phyloP scores from a whole-genome alignment of 2,888 invertebrate genomes.

The Meganola albula region DNA sequence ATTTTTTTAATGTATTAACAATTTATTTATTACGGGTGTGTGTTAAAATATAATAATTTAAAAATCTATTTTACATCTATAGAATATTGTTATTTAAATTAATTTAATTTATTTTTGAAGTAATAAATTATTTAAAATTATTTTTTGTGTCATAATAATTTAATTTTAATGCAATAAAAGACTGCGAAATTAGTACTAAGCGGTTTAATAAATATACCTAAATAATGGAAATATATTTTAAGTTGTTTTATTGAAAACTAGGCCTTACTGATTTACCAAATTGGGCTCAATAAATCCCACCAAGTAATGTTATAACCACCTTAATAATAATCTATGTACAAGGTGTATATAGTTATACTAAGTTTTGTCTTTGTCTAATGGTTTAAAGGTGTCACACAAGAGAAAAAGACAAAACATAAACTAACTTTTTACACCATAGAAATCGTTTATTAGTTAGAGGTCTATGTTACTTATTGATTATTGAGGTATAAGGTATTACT shows the following conservation, averaged over 20 bases:
- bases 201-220: constrained; percentile 12
- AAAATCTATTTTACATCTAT: neutral
- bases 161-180: constrained; percentile 28
- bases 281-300: too few species aligned
- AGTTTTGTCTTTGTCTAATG: too few species aligned
- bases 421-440: too few species aligned
- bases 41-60: constrained; percentile 7
- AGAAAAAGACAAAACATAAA: too few species aligned
- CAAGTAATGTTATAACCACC: too few species aligned
- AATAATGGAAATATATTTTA: constrained; percentile 8
- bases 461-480: too few species aligned
- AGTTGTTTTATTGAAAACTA: neutral
- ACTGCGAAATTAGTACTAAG: constrained; percentile 34
- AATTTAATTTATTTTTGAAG: neutral
- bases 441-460: too few species aligned
- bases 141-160: constrained; percentile 44
- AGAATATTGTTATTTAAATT: neutral
- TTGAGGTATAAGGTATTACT: too few species aligned
- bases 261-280: too few species aligned
- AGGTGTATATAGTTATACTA: too few species aligned
- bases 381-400: too few species aligned
- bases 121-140: constrained; percentile 11
- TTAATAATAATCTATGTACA: too few species aligned
- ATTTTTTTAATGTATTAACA: neutral
- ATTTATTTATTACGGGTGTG: constrained; percentile 6